Evolutionary conservation across 1,140 invertebrate species (phyloP), one percentile per base, ranked within the genome.

Genomic region (Ceratitis capitata): DNA sequence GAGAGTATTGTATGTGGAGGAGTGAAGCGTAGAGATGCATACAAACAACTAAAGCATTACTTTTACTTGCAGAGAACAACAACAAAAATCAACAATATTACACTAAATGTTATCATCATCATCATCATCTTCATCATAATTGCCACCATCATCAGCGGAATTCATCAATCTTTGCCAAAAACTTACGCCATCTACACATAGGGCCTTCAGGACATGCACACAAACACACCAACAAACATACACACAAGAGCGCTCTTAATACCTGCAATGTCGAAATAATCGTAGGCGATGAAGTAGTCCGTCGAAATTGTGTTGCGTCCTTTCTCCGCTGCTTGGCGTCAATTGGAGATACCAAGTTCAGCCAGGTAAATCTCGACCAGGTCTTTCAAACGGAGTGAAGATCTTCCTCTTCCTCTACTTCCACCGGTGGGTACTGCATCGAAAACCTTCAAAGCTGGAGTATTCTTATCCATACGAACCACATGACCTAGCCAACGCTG

Each of bases 141-240:
- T 61, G 53, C 42, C 74, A 83, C 32, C 85, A 78, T 47, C 85
- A 85, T 64, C 86, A 85, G 83, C 42, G 89, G 89, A 89, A 91
- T 91, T 91, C 89, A 91, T 91, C 89, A 91, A 91, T 91, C 89
- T 91, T 89, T 90, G 89, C 89, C 89, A 91, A 90, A 90, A 91
- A 90, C 87, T 90, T 90, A 87, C 86, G 51, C 58, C 69, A 78
- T 42, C 69, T 78, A 78, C 19, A 19, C 9, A 26, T n/a, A 39
- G 69, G 9, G n/a, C 69, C 69, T 26, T 78, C 39, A 78, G 6
- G 14, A 23, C 69, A 23, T 32, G 45, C 6, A 53, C 23, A n/a
- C 51, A 53, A 0, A 53, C 16, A 51, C n/a, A 12, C n/a, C 10
- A 26, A n/a, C n/a, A 29, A 26, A n/a, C 2, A 19, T n/a, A 53